Evolutionary conservation across 2,113 vertebrate species (phyloP).

Genomic region (Pomatostomus ruficeps): DNA sequence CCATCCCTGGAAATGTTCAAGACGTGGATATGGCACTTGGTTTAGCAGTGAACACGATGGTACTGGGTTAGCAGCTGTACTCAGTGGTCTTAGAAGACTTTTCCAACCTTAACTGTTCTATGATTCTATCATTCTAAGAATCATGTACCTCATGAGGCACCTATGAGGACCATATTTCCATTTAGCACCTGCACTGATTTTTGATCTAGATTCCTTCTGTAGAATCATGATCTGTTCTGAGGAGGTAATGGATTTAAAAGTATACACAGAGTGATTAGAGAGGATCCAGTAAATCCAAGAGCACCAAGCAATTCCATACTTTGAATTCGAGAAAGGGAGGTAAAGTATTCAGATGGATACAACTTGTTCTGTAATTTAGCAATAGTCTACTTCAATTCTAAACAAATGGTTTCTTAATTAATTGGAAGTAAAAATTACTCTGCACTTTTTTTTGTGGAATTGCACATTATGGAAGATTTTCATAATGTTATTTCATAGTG

Average conservation of each 20-base stretch:
- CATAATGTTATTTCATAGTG: neutral
- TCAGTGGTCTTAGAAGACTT: neutral
- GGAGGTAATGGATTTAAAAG: neutral
- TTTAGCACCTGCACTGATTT: neutral
- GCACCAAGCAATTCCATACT: neutral
- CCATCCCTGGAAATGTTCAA: neutral
- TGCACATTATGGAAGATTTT: neutral
- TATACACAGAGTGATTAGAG: neutral
- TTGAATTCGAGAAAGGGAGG: neutral
- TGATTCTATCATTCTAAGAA: neutral
- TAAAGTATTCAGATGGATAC: neutral
- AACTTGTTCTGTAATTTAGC: neutral
- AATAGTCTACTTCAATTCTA: neutral
- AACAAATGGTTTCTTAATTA: neutral
- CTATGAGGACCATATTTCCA: neutral
- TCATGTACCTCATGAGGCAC: rapidly evolving
- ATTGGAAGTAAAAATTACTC: neutral
- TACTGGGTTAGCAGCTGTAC: neutral
- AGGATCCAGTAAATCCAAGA: neutral
- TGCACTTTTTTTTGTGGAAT: neutral
- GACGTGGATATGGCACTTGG: too few species aligned
- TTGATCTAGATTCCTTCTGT: neutral
- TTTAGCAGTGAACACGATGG: neutral
- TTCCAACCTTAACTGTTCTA: neutral
- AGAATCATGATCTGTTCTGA: neutral